Evolutionary conservation across 2,888 invertebrate genomes (phyloP).

Genomic region (Tinea semifulvella): DNA sequence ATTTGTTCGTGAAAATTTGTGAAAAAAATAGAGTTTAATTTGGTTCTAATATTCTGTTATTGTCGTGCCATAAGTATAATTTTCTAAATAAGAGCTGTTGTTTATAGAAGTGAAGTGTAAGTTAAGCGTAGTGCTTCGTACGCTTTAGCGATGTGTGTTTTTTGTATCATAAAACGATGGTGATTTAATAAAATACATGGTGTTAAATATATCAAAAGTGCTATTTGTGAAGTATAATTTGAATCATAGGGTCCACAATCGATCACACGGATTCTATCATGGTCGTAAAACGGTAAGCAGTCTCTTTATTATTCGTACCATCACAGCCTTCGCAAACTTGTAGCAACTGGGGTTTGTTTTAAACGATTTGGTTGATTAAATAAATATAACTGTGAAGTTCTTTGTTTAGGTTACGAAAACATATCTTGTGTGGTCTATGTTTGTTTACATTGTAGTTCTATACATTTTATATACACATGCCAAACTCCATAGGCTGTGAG

Average conservation of each 20-base stretch:
- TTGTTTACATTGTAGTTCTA: constrained; percentile 19
- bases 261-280: constrained; percentile 67
- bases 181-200: constrained; percentile 59
- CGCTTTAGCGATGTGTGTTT: constrained; percentile 63
- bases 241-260: constrained; percentile 66
- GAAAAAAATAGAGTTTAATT: not conserved
- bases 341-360: too few relatives aligned
- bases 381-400: too few relatives aligned
- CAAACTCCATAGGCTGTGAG: too few relatives aligned
- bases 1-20: not conserved
- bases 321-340: not conserved
- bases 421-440: not conserved
- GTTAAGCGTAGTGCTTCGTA: constrained; percentile 53
- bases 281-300: constrained; percentile 66
- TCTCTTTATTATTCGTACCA: constrained; percentile 15
- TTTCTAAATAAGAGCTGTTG: not conserved
- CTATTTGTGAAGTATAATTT: constrained; percentile 52
- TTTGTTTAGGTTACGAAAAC: too few relatives aligned
- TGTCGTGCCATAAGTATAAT: constrained; percentile 2
- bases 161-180: constrained; percentile 46
- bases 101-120: constrained; percentile 44
- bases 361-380: too few relatives aligned
- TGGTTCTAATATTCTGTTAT: not conserved
- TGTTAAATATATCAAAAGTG: constrained; percentile 55
- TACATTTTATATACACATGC: too few relatives aligned